A percentile compares a stretch with the other conserved stretches of the same genome.
Conservation (phyloP, 2,113 vertebrate genomes). For the Triplophysa tibetana region DNA sequence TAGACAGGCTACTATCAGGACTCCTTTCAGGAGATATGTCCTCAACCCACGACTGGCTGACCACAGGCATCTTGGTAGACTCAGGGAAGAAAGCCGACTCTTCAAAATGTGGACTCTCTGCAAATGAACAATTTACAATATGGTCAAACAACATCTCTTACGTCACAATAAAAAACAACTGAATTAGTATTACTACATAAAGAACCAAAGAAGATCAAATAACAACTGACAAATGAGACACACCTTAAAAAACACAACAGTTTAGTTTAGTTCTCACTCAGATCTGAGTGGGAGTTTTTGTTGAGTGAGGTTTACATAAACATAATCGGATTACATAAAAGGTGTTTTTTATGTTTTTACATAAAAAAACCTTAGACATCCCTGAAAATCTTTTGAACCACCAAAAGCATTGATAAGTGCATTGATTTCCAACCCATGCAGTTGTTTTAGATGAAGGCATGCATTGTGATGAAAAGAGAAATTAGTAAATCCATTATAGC, state of each 20-base stretch:
- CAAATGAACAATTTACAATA: neutral
- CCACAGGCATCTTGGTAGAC: slow-evolving; percentile 13
- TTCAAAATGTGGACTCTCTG: slow-evolving; percentile 48
- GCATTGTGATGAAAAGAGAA: slow-evolving; percentile 15
- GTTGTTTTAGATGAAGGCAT: slow-evolving; percentile 9
- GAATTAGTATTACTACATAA: neutral
- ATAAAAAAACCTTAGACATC: slow-evolving; percentile 23
- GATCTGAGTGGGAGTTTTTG: neutral
- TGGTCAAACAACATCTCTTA: neutral
- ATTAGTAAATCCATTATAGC: slow-evolving; percentile 18
- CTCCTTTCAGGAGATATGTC: slow-evolving; percentile 47
- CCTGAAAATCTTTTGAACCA: slow-evolving; percentile 23
- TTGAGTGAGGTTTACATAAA: neutral
- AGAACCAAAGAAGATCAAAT: neutral
- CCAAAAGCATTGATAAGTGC: neutral
- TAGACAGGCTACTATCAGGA: slow-evolving; percentile 62
- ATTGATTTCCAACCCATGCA: slow-evolving; percentile 35
- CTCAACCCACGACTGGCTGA: slow-evolving; percentile 31
- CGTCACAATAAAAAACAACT: neutral
- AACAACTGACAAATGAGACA: neutral
- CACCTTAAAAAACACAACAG: neutral
- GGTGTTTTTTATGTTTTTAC: neutral
- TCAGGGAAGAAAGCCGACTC: slow-evolving; percentile 30
- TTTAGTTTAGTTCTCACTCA: neutral
- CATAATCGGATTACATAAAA: slow-evolving; percentile 2